These are phyloP conservation scores for Hypercompe scribonia DNA, from an alignment of 2,888 invertebrate species.

Conservation along the genomic window DNA sequence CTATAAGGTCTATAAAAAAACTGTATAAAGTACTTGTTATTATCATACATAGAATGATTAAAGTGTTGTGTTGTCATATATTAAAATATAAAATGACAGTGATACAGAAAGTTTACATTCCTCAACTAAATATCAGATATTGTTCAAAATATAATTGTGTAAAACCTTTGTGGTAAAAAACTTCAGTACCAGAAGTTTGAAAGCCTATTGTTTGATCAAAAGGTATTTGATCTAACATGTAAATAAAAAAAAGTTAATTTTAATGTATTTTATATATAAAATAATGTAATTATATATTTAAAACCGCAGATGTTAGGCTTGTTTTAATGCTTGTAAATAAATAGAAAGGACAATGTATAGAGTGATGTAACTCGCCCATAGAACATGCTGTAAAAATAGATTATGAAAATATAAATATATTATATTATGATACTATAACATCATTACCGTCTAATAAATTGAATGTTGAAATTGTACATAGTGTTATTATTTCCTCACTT, in stretches of 20 bases:
- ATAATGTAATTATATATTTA: conserved; percentile 51
- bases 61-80: not conserved
- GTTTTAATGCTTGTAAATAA: conserved; percentile 62
- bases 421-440: conserved; percentile 47
- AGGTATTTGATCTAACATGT: conserved; percentile 26
- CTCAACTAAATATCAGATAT: not conserved
- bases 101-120: not conserved
- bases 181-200: conserved; percentile 21
- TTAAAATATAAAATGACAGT: not conserved
- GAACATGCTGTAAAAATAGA: conserved; percentile 49
- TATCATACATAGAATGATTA: not conserved
- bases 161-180: conserved; percentile 21
- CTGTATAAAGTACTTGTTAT: not conserved
- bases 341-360: conserved; percentile 40
- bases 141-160: conserved; percentile 9
- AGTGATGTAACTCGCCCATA: conserved; percentile 31
- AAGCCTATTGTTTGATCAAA: conserved; percentile 38
- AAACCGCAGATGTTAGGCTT: conserved; percentile 49
- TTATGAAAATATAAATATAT: conserved; percentile 40
- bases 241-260: conserved; percentile 47
- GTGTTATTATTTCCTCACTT: conserved; percentile 1
- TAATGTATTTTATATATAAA: conserved; percentile 54
- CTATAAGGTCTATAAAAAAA: not conserved
- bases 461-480: conserved; percentile 56
- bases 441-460: conserved; percentile 63